These are phyloP conservation scores for Schizothorax lantsangensis DNA, from an alignment of 2,797 vertebrate species.

Conservation along the genomic window DNA sequence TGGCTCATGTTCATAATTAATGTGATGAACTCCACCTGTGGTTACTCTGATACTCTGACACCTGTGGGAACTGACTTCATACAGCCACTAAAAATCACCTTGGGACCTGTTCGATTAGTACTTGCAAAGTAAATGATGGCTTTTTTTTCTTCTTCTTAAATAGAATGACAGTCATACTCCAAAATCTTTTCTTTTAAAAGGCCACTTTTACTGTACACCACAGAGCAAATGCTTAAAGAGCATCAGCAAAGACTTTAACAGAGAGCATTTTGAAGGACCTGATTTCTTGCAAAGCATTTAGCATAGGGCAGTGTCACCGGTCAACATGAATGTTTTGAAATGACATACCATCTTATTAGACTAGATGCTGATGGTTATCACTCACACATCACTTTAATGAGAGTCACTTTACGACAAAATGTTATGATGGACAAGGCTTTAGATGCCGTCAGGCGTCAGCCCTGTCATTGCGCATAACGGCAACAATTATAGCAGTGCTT, in stretches of 20 bases:
- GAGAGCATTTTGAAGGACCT: neutral
- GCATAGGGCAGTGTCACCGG: slow-evolving; percentile 4
- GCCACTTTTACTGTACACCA: neutral
- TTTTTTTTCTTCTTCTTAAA: neutral
- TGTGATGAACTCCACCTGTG: neutral
- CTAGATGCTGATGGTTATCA: slow-evolving; percentile 30
- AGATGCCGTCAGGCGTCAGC: neutral
- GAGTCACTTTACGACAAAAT: slow-evolving; percentile 22
- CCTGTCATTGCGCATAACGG: slow-evolving; percentile 30
- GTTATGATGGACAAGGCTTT: slow-evolving; percentile 25
- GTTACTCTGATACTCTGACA: neutral
- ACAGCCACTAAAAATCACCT: neutral
- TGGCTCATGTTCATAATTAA: neutral
- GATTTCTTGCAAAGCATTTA: neutral
- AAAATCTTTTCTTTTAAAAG: neutral
- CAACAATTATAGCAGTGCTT: slow-evolving; percentile 36
- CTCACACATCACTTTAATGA: slow-evolving; percentile 26
- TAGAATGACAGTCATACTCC: neutral
- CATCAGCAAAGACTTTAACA: neutral
- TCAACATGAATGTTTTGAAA: slow-evolving; percentile 29
- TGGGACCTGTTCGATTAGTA: neutral
- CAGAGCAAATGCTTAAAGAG: neutral
- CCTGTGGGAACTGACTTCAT: neutral
- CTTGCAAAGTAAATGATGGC: neutral
- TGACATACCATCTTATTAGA: slow-evolving; percentile 18